A percentile compares a stretch with the other conserved stretches of the same genome.
phyloP scores from a whole-genome alignment of 2,113 vertebrate species.

The Leptosomus discolor region DNA sequence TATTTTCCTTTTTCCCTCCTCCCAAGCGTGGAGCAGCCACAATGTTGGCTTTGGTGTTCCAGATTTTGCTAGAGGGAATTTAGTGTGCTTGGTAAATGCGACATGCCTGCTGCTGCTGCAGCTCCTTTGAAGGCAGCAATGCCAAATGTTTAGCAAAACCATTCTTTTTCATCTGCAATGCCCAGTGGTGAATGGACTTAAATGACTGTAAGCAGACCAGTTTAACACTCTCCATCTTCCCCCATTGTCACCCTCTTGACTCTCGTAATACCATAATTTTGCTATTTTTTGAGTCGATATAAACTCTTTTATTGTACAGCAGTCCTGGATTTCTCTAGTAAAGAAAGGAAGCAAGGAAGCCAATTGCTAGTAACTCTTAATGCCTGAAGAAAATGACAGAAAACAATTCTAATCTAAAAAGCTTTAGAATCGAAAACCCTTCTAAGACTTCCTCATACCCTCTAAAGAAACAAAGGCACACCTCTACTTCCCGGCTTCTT shows the following conservation, averaged over 20 bases:
- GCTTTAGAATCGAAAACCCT: background rate
- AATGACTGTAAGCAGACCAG: background rate
- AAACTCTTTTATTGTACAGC: background rate
- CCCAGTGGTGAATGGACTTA: background rate
- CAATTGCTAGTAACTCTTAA: background rate
- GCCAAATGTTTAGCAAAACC: background rate
- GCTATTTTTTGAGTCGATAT: background rate
- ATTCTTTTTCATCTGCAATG: background rate
- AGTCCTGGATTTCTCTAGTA: background rate
- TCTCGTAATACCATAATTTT: background rate
- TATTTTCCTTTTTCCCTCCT: fast-evolving
- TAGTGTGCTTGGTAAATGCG: background rate
- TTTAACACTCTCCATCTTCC: background rate
- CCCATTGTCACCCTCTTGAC: background rate
- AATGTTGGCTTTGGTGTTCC: background rate
- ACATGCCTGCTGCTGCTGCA: background rate
- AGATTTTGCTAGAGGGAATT: background rate
- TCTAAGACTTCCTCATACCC: background rate
- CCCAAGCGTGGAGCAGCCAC: background rate
- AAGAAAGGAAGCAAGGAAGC: background rate
- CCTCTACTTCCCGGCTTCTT: background rate
- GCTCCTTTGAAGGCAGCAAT: background rate
- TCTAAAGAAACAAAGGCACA: background rate
- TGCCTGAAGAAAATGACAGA: background rate
- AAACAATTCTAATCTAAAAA: background rate